Evolutionary conservation across 1,140 invertebrate genomes (phyloP).

Genomic region (Atta cephalotes): DNA sequence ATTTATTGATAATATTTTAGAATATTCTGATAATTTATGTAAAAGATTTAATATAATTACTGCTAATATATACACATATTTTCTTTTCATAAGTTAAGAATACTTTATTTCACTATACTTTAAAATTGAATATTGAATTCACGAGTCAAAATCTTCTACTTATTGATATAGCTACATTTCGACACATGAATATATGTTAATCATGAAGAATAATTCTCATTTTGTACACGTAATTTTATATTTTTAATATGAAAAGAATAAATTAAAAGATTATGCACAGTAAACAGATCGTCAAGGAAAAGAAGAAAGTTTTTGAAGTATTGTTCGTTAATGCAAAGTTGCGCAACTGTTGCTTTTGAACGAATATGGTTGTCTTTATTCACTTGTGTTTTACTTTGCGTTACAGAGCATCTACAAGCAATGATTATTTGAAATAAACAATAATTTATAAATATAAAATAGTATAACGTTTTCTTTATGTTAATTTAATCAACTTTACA

Average conservation of each 20-base stretch:
- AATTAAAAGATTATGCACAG: slow-evolving; percentile 1
- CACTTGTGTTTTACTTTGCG: too few species aligned
- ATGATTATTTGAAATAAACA: not conserved
- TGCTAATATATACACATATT: not conserved
- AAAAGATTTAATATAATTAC: not conserved
- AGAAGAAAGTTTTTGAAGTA: not conserved
- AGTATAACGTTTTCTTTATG: not conserved
- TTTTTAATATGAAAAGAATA: slow-evolving; percentile 12
- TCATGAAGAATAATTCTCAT: not conserved
- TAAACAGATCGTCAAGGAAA: not conserved
- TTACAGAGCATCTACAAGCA: not conserved
- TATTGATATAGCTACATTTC: not conserved
- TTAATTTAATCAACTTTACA: not conserved
- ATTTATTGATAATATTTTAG: not conserved
- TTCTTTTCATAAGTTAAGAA: not conserved
- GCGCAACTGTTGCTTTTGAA: not conserved
- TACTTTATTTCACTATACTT: not conserved
- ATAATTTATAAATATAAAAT: not conserved
- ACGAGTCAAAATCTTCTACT: not conserved
- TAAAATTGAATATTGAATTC: slow-evolving; percentile 14
- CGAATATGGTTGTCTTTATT: too few species aligned
- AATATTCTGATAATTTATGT: not conserved
- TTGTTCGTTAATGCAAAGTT: not conserved
- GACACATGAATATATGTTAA: not conserved
- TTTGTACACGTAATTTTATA: not conserved